Percentiles rank a stretch among this genome's conserved stretches.
These are phyloP conservation scores for Rhea pennata DNA, from an alignment of 2,113 vertebrate genomes.

Conservation along the genomic window DNA sequence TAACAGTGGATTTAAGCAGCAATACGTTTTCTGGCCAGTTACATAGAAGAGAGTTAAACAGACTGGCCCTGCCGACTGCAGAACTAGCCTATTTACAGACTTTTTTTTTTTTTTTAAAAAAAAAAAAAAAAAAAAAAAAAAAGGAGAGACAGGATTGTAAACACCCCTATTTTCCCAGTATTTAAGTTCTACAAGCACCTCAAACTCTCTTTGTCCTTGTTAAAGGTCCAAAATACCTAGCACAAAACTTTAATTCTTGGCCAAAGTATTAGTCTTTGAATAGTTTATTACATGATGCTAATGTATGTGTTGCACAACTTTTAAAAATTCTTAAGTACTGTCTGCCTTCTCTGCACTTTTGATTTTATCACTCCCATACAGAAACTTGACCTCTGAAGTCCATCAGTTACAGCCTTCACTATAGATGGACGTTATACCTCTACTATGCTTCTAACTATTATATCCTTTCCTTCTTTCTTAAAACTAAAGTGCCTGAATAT, in stretches of 20 bases:
- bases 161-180: not conserved
- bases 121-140: not conserved
- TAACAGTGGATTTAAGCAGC: conserved; percentile 8
- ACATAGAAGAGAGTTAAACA: not conserved
- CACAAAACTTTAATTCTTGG: not conserved
- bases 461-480: not conserved
- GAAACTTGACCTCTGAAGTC: not conserved
- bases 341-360: not conserved
- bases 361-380: not conserved
- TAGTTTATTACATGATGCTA: not conserved
- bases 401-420: not conserved
- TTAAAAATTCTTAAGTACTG: not conserved
- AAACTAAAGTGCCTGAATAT: not conserved
- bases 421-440: not conserved
- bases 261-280: not conserved
- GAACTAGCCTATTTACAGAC: not conserved
- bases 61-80: not conserved
- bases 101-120: not conserved
- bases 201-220: not conserved
- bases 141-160: not conserved
- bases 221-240: not conserved
- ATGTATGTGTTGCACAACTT: not conserved
- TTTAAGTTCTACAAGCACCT: not conserved
- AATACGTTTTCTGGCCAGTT: not conserved
- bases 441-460: not conserved